These are phyloP conservation scores for Conus betulinus DNA, from an alignment of 1,140 invertebrate genomes.

Conservation along the genomic window DNA sequence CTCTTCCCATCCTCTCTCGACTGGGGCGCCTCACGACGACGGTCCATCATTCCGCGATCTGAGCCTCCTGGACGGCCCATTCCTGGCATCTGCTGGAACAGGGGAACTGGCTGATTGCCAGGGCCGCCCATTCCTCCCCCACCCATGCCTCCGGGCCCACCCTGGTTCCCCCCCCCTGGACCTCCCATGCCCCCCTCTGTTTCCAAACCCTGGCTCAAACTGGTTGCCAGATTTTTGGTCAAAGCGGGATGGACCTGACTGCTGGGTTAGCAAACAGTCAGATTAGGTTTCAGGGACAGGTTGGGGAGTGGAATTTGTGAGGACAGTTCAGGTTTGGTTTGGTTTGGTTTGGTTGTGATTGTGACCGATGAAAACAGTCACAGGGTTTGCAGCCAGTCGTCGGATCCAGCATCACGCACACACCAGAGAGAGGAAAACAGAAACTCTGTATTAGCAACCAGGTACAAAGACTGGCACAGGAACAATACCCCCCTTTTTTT, in stretches of 20 bases:
- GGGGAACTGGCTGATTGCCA: constrained; percentile 16
- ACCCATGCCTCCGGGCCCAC: constrained; percentile 15
- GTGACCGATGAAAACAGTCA: background rate
- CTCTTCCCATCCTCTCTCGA: constrained; percentile 51
- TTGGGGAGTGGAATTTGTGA: background rate
- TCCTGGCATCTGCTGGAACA: constrained; percentile 19
- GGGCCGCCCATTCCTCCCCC: constrained; percentile 34
- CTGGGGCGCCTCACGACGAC: constrained; percentile 44
- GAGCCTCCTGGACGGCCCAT: constrained; percentile 19
- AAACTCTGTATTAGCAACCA: constrained; percentile 21
- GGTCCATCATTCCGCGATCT: constrained; percentile 46
- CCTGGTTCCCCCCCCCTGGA: constrained; percentile 20
- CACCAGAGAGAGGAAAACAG: background rate
- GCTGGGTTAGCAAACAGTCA: no score
- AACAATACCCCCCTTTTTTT: background rate
- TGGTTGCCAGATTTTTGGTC: constrained; percentile 38
- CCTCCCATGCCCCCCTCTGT: constrained; percentile 43
- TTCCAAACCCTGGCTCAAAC: constrained; percentile 40
- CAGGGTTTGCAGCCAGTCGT: background rate
- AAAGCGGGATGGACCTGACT: constrained; percentile 37
- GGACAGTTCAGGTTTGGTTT: background rate
- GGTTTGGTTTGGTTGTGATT: background rate
- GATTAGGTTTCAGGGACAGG: background rate
- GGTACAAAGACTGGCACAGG: background rate
- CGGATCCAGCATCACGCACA: constrained; percentile 2